These are phyloP conservation scores for Cynopterus sphinx DNA, from an alignment of 2,797 vertebrate genomes.

Conservation along the genomic window DNA sequence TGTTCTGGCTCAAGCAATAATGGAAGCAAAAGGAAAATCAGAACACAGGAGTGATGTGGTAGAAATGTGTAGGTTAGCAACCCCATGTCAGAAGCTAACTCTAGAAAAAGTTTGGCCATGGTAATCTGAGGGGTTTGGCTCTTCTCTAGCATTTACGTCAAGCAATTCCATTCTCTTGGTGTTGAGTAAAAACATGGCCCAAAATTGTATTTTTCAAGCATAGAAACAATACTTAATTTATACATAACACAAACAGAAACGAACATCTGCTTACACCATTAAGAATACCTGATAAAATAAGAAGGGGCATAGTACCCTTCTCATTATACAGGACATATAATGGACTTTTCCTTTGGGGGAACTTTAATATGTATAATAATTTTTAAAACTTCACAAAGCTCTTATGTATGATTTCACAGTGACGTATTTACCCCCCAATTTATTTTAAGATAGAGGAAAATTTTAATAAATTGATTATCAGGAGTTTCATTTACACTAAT, in stretches of 20 bases:
- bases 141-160: not conserved
- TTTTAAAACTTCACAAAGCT: not conserved
- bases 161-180: not conserved
- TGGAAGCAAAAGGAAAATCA: not conserved
- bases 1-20: not conserved
- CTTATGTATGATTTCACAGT: not conserved
- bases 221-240: not conserved
- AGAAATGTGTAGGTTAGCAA: not conserved
- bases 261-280: not conserved
- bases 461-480: not conserved
- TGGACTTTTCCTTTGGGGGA: not conserved
- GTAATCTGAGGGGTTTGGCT: not conserved
- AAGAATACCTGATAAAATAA: not conserved
- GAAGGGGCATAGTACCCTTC: not conserved
- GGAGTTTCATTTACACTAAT: not conserved
- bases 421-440: not conserved
- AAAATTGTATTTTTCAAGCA: not conserved
- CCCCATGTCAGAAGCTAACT: not conserved
- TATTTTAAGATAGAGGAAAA: slow-evolving; percentile 22
- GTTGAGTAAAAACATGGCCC: not conserved
- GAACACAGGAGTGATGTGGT: not conserved
- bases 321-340: not conserved
- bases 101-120: not conserved
- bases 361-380: not conserved
- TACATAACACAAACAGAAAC: not conserved